Evolutionary conservation across 2,888 invertebrate species (phyloP).

Genomic region (Sericinus montela): DNA sequence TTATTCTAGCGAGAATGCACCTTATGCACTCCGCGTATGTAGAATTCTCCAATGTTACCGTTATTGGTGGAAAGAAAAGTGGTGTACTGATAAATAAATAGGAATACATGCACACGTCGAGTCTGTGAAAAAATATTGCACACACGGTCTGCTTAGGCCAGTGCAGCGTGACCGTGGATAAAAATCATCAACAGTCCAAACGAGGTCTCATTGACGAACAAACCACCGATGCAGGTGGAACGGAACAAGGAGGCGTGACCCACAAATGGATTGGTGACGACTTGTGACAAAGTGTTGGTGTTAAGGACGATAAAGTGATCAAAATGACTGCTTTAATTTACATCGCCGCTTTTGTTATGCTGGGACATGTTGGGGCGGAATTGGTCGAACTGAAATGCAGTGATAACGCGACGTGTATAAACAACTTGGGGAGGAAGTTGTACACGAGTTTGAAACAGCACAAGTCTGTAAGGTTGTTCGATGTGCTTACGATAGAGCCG

Average conservation of each 20-base stretch:
- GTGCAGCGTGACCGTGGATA: conserved; percentile 71
- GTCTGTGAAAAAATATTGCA: conserved; percentile 49
- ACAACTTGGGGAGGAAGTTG: conserved; percentile 70
- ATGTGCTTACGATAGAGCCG: conserved; percentile 77
- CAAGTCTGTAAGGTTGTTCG: conserved; percentile 74
- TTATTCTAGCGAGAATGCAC: conserved; percentile 42
- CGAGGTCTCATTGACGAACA: conserved; percentile 64
- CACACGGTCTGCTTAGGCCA: conserved; percentile 46
- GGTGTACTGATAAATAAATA: conserved; percentile 42
- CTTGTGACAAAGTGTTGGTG: conserved; percentile 44
- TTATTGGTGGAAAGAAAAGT: conserved; percentile 57
- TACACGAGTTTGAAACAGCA: conserved; percentile 71
- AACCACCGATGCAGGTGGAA: conserved; percentile 65
- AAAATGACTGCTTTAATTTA: conserved; percentile 65
- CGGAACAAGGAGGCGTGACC: conserved; percentile 49
- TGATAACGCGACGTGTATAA: conserved; percentile 81
- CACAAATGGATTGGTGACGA: conserved; percentile 73
- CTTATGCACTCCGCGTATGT: conserved; percentile 43
- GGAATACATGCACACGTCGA: conserved; percentile 40
- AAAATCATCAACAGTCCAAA: conserved; percentile 65
- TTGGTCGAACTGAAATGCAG: conserved; percentile 72
- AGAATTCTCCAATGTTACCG: conserved; percentile 43
- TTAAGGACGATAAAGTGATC: conserved; percentile 41
- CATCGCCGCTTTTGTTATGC: conserved; percentile 51
- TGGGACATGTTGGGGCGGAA: conserved; percentile 48